These are phyloP conservation scores for Asarcornis scutulata DNA, from an alignment of 2,113 vertebrate genomes.

Conservation along the genomic window DNA sequence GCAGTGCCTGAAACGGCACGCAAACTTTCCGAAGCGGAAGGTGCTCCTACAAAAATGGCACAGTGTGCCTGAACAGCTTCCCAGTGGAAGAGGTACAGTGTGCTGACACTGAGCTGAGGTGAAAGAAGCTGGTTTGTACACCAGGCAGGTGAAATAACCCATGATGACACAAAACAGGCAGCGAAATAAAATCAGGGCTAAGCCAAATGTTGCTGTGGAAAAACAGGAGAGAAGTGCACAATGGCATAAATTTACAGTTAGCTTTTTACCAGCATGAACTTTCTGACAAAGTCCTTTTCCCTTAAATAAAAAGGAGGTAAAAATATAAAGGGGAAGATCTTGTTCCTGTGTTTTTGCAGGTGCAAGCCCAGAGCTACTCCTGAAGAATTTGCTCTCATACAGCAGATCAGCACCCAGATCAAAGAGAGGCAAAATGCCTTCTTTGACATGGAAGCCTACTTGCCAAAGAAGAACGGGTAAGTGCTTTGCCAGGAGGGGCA, in stretches of 20 bases:
- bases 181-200: not conserved
- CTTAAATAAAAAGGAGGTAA: not conserved
- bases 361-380: slow-evolving; percentile 75
- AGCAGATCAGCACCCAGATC: slow-evolving; percentile 85
- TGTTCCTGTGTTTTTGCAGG: slow-evolving; percentile 68
- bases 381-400: slow-evolving; percentile 81
- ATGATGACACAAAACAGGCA: not conserved
- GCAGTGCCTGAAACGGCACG: not conserved
- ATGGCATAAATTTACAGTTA: not conserved
- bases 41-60: not conserved
- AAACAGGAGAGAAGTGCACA: not conserved
- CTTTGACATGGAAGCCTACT: slow-evolving; percentile 98
- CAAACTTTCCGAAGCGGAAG: not conserved
- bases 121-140: not conserved
- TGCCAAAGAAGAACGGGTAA: slow-evolving; percentile 97
- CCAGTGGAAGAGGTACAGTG: rapidly evolving
- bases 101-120: not conserved
- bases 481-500: not conserved
- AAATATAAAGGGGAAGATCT: not conserved
- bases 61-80: not conserved
- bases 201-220: not conserved
- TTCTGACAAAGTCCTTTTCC: not conserved
- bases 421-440: slow-evolving; percentile 92
- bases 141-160: not conserved
- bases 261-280: not conserved